Evolutionary conservation across 2,113 vertebrate genomes (phyloP), one percentile per base, ranked within the genome.

Genomic region (Euleptes europaea): DNA sequence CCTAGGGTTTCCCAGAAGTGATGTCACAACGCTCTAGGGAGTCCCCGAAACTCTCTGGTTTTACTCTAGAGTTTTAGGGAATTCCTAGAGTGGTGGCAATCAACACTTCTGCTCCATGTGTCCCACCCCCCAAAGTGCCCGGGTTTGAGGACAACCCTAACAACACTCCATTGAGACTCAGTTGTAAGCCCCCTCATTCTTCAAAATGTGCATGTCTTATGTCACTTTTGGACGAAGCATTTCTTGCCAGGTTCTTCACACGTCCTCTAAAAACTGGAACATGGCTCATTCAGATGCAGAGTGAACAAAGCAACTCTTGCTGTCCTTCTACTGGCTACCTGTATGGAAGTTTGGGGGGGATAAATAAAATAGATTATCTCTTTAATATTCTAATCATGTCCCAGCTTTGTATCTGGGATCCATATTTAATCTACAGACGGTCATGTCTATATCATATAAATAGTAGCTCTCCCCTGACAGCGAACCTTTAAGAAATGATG

Each of bases 401-500:
- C 6, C 76, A 82, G 35, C 49, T 60, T 60, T 67, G 12, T 6
- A 71, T 49, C 75, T 71, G 49, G 23, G 49, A 71, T 84, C 65
- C 75, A 78, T 84, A 78, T 83, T 84, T 78, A 70, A 75, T 84
- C 67, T 44, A 15, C 65, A 60, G 83, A 63, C n/a, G n/a, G 26
- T 78, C 67, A 54, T 84, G 69, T 63, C 47, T 69, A 33, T 78
- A n/a, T 33, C 77, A 75, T 28, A 71, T 60, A 71, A 84, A 71
- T 47, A 44, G 49, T 63, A 63, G 11, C 42, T 84, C 54, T 70
- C 47, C 31, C 31, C 23, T 23, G 26, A 63, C 26, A 63, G 49
- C 21, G 3, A 44, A 38, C 75, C 66, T 84, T 78, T 76, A 70
- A 60, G 49, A 78, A 70, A 84, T 84, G 75, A 84, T 71, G 54